Evolutionary conservation across 2,797 vertebrate species (phyloP).

Genomic region (Parambassis ranga): DNA sequence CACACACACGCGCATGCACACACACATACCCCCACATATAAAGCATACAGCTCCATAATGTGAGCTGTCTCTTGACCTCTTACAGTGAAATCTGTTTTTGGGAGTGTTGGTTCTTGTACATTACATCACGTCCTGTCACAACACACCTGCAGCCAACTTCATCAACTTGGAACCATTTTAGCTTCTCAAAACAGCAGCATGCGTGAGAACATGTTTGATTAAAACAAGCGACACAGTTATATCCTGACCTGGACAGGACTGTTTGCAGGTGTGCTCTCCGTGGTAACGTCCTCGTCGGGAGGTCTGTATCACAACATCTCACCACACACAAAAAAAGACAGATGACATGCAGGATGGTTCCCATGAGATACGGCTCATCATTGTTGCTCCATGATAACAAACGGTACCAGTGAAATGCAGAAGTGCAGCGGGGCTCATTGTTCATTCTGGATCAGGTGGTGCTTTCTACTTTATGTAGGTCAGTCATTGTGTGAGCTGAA

Average conservation of each 20-base stretch:
- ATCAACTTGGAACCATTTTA: constrained; percentile 26
- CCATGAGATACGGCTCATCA: constrained; percentile 7
- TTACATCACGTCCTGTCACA: constrained; percentile 30
- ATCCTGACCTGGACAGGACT: constrained; percentile 22
- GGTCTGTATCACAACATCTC: neutral
- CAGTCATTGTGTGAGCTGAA: neutral
- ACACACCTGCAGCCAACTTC: constrained; percentile 57
- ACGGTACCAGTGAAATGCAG: neutral
- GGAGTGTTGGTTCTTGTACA: constrained; percentile 15
- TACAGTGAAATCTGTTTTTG: constrained; percentile 1
- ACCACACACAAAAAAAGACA: neutral
- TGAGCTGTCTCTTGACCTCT: constrained; percentile 8
- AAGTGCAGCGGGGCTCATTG: neutral
- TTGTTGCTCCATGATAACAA: neutral
- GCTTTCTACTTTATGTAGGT: neutral
- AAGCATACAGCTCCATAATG: neutral
- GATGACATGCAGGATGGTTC: neutral
- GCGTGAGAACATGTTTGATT: constrained; percentile 36
- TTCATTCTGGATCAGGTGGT: neutral
- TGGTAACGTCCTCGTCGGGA: neutral
- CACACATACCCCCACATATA: neutral
- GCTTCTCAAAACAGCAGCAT: constrained; percentile 19
- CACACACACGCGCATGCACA: neutral
- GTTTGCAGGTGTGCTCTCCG: constrained; percentile 18
- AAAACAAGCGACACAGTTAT: constrained; percentile 17